A percentile compares a stretch with the other conserved stretches of the same genome.
These are phyloP conservation scores for Girardinichthys multiradiatus DNA, from an alignment of 2,113 vertebrate species.

Conservation along the genomic window DNA sequence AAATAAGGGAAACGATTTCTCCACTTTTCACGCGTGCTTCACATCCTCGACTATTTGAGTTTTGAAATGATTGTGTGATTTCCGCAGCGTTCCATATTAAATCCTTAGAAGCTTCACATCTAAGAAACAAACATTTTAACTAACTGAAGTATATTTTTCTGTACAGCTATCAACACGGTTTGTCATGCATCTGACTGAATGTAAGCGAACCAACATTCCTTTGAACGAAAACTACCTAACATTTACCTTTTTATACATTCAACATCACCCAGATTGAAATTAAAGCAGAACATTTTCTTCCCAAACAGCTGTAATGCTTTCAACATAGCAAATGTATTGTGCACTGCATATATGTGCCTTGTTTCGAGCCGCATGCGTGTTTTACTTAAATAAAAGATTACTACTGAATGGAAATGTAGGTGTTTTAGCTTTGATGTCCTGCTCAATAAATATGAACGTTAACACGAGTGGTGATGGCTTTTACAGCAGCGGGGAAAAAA, in stretches of 20 bases:
- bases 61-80: neutral
- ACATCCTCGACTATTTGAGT: neutral
- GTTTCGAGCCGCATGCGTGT: neutral
- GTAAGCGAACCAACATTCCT: constrained; percentile 52
- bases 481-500: no score
- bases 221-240: constrained; percentile 33
- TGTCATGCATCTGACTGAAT: neutral
- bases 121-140: neutral
- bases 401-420: no score
- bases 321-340: no score
- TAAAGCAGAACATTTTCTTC: no score
- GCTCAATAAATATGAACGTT: no score
- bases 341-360: neutral
- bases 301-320: neutral
- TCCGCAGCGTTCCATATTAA: neutral
- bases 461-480: neutral
- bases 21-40: constrained; percentile 10
- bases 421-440: no score
- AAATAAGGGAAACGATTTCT: neutral
- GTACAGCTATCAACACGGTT: neutral
- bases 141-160: neutral
- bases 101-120: neutral
- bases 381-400: neutral
- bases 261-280: no score
- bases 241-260: neutral